These are phyloP conservation scores for Cosmorhoe ocellata DNA, from an alignment of 2,888 invertebrate species.

Conservation along the genomic window DNA sequence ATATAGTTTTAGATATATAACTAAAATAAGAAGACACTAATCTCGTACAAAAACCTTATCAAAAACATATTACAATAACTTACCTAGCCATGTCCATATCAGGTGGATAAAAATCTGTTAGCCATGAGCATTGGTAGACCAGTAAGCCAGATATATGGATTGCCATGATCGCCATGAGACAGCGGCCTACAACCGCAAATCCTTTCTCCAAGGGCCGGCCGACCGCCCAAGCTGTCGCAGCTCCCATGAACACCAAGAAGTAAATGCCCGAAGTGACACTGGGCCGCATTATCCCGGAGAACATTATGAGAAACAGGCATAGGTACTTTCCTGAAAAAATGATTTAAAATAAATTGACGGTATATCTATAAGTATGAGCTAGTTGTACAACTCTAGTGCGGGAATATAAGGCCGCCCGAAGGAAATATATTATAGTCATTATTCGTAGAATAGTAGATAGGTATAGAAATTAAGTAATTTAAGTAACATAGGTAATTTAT, in stretches of 20 bases:
- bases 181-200: slow-evolving; percentile 88
- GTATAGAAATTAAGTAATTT: no score
- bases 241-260: slow-evolving; percentile 91
- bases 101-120: slow-evolving; percentile 87
- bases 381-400: no score
- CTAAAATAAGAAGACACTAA: no score
- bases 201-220: slow-evolving; percentile 88
- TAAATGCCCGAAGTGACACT: slow-evolving; percentile 93
- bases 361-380: no score
- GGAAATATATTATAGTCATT: no score
- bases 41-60: no score
- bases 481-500: no score
- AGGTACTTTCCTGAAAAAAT: slow-evolving; percentile 84
- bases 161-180: slow-evolving; percentile 88
- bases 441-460: no score
- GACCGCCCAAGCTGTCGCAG: slow-evolving; percentile 94
- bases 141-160: slow-evolving; percentile 88
- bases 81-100: slow-evolving; percentile 90
- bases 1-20: no score
- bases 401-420: no score
- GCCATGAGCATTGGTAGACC: slow-evolving; percentile 92
- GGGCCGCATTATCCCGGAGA: slow-evolving; percentile 90
- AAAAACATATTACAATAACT: slow-evolving; percentile 27
- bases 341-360: background rate
- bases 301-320: slow-evolving; percentile 85